Conservation (phyloP, 2,113 vertebrate genomes). For the Microtus richardsoni region DNA sequence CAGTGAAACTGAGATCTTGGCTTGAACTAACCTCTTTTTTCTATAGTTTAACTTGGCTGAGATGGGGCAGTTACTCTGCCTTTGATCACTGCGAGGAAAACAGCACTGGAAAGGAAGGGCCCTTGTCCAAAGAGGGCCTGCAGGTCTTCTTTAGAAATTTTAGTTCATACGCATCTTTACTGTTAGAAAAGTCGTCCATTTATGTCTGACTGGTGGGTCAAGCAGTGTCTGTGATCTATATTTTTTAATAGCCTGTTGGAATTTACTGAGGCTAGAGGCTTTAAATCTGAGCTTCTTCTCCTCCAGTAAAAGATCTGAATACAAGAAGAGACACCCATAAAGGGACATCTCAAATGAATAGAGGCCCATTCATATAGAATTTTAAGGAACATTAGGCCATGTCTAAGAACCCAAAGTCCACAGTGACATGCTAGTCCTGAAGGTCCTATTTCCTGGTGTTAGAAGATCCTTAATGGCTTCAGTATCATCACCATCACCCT, state of each 20-base stretch:
- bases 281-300: not conserved
- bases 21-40: not conserved
- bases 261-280: not conserved
- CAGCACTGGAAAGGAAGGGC: not conserved
- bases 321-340: not conserved
- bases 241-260: not conserved
- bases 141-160: not conserved
- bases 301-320: not conserved
- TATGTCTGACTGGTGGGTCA: not conserved
- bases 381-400: not conserved
- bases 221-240: not conserved
- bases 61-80: not conserved
- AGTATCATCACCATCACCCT: not conserved
- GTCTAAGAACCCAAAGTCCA: not conserved
- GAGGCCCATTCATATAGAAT: no score
- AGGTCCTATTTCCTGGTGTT: not conserved
- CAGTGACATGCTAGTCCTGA: not conserved
- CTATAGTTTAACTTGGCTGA: not conserved
- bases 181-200: no score
- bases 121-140: not conserved
- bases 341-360: no score
- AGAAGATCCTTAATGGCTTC: not conserved
- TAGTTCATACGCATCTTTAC: not conserved
- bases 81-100: not conserved
- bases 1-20: not conserved